A percentile compares a stretch with the other conserved stretches of the same genome.
These are phyloP conservation scores for Cataglyphis altisquamis DNA, from an alignment of 2,888 invertebrate species.

Conservation along the genomic window DNA sequence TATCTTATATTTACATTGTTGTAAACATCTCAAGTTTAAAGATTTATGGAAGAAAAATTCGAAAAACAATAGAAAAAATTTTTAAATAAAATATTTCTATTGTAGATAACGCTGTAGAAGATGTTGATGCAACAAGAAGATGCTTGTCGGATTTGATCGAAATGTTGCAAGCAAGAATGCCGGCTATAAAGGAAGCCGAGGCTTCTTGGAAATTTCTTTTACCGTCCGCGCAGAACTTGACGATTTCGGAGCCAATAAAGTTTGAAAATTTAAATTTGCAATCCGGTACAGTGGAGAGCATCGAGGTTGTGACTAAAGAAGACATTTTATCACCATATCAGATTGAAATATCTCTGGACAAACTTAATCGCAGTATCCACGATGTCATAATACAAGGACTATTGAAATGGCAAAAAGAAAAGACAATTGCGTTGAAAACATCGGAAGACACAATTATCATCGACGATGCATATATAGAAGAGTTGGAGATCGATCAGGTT, in stretches of 20 bases:
- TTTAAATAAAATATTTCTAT: constrained; percentile 41
- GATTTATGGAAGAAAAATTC: not conserved
- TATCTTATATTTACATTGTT: not conserved
- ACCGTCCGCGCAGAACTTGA: constrained; percentile 62
- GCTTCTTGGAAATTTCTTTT: constrained; percentile 71
- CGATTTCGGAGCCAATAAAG: constrained; percentile 54
- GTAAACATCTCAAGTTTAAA: not conserved
- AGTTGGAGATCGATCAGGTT: constrained; percentile 74
- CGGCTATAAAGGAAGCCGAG: constrained; percentile 68
- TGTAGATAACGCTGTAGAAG: constrained; percentile 57
- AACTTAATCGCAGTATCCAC: constrained; percentile 48
- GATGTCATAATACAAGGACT: constrained; percentile 48
- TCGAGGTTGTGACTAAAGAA: constrained; percentile 47
- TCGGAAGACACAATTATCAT: constrained; percentile 67
- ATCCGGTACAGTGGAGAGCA: constrained; percentile 60
- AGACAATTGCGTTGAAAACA: not conserved
- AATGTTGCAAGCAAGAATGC: constrained; percentile 68
- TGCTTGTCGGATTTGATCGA: constrained; percentile 75
- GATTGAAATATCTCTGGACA: constrained; percentile 50
- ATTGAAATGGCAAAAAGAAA: constrained; percentile 15
- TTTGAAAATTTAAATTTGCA: constrained; percentile 69
- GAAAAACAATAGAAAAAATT: not conserved
- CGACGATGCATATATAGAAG: constrained; percentile 70
- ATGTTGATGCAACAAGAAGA: constrained; percentile 55
- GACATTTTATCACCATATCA: constrained; percentile 56